Evolutionary conservation across 2,113 vertebrate genomes (phyloP), one percentile per base, ranked within the genome.

Genomic region (Lepidothrix coronata): DNA sequence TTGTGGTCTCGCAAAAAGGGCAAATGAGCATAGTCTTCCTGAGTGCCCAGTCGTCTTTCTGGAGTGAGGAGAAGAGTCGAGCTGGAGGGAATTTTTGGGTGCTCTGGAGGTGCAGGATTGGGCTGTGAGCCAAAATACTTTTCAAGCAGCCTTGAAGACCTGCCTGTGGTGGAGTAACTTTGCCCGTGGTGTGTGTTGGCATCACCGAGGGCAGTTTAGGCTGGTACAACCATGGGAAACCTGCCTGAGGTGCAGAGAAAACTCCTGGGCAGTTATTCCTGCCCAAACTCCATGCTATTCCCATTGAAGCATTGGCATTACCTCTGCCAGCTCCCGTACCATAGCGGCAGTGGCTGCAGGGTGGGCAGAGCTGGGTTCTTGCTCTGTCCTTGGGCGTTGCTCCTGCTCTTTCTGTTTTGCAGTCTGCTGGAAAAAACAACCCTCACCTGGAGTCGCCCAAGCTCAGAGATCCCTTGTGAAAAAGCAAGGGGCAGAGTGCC

Each of bases 1-100:
- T 88, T 85, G 82, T 3, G 82, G 90, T 93, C 88, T 90, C 79
- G 33, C 71, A 82, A 43, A 88, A 51, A 54, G 85, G 85, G 85
- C 12, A 5, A 91, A 61, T 1, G 27, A 93, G 78, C 54, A 7
- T 24, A 85, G 51, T 3, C 71, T 70, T 84, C 63, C 41, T 0
- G 2, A 57, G 88, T 3, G 14, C 91, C 54, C 13, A 2, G 2
- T 23, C 10, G 4, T 54, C 55, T 23, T 49, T 44, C 51, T 0
- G 0, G n/a, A 54, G 74, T 0, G 3, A 73, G 72, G 71, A 22
- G 52, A 86, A 22, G 22, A 8, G 31, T 5, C 1, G 19, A 44
- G 75, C 74, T 57, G 73, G 62, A 78, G 87, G 66, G 77, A 57
- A 31, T 59, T 83, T 77, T 77, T 33, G 80, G 65, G 83, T 86